These are phyloP conservation scores for Aleiodes testaceus DNA, from an alignment of 2,888 invertebrate genomes.

Conservation along the genomic window DNA sequence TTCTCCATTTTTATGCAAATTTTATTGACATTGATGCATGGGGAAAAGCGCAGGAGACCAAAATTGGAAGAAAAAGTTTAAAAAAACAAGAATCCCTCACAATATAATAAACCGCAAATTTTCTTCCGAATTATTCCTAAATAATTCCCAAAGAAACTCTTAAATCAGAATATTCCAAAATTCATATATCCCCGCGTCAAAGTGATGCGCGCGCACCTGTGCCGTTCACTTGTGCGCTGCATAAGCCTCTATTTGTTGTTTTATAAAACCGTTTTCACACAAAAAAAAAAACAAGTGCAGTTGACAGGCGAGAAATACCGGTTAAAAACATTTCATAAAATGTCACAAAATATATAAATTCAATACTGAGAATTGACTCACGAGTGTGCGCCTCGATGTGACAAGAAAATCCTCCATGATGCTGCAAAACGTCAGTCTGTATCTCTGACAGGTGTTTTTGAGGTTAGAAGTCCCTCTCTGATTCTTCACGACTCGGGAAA, in stretches of 20 bases:
- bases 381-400: slow-evolving; percentile 57
- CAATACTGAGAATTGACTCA: slow-evolving; percentile 50
- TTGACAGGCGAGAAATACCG: slow-evolving; percentile 21
- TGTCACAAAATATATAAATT: slow-evolving; percentile 32
- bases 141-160: not conserved
- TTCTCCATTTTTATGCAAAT: too few species aligned
- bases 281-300: slow-evolving; percentile 22
- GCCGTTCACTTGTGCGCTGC: not conserved
- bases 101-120: not conserved
- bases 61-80: too few species aligned
- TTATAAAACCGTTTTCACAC: not conserved
- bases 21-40: too few species aligned
- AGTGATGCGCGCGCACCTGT: slow-evolving; percentile 13
- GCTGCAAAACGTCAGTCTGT: not conserved
- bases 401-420: slow-evolving; percentile 62
- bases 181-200: not conserved
- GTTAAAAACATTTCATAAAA: not conserved
- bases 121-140: not conserved
- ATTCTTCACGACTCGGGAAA: not conserved
- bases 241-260: slow-evolving; percentile 12
- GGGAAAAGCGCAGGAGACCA: too few species aligned
- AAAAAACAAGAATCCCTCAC: too few species aligned
- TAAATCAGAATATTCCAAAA: not conserved
- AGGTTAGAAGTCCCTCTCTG: slow-evolving; percentile 29
- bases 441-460: slow-evolving; percentile 13